Evolutionary conservation across 2,113 vertebrate genomes (phyloP).

Genomic region (Psilopsiagon aymara): DNA sequence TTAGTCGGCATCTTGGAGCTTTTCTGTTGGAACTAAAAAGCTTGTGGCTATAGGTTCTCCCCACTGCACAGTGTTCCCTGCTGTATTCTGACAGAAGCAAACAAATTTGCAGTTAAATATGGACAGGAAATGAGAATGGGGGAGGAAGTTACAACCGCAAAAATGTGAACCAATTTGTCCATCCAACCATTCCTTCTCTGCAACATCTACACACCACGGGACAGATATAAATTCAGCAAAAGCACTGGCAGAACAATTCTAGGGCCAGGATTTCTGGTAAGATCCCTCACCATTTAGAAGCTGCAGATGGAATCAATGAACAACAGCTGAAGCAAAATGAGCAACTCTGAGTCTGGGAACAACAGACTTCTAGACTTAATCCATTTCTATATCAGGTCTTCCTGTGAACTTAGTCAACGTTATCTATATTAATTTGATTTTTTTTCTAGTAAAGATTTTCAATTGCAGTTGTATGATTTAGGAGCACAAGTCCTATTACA

Average conservation of each 20-base stretch:
- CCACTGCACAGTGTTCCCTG: not conserved
- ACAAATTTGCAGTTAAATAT: not conserved
- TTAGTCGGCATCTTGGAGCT: not conserved
- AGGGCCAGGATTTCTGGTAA: not conserved
- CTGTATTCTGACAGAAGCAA: not conserved
- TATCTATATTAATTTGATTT: slow-evolving; percentile 6
- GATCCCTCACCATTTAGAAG: not conserved
- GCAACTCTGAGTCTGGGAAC: not conserved
- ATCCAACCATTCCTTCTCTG: not conserved
- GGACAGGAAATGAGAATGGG: not conserved
- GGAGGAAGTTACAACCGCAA: not conserved
- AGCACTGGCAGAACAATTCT: not conserved
- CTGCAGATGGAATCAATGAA: not conserved
- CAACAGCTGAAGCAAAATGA: not conserved
- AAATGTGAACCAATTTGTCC: not conserved
- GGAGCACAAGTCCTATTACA: not conserved
- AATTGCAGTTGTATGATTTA: not conserved
- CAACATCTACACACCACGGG: not conserved
- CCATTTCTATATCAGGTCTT: not conserved
- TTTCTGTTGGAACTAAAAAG: not conserved
- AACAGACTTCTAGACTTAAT: not conserved
- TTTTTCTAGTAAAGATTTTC: slow-evolving; percentile 26
- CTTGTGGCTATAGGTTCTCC: not conserved
- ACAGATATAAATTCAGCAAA: not conserved
- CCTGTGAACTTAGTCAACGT: not conserved